Conservation (phyloP, 2,113 vertebrate species). For the Microcebus murinus region DNA sequence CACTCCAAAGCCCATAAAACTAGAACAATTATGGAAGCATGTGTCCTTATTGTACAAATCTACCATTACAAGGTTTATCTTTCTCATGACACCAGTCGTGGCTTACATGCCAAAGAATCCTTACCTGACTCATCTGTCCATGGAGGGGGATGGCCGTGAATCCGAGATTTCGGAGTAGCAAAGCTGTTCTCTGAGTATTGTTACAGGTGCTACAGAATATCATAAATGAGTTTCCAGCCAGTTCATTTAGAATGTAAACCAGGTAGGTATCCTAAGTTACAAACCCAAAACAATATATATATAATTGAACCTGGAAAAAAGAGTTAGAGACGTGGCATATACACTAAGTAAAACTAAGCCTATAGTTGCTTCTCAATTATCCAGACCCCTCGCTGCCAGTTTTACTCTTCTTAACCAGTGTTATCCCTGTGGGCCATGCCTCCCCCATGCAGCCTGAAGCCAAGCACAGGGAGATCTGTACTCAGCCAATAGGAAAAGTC, state of each 20-base stretch:
- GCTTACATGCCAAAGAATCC: neutral
- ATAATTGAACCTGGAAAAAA: neutral
- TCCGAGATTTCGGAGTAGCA: slow-evolving; percentile 95
- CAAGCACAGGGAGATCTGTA: neutral
- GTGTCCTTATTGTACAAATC: neutral
- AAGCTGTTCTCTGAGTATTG: slow-evolving; percentile 95
- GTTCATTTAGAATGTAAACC: slow-evolving; percentile 96
- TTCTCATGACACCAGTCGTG: neutral
- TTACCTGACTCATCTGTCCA: slow-evolving; percentile 98
- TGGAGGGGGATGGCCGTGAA: slow-evolving; percentile 98
- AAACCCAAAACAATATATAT: slow-evolving; percentile 59
- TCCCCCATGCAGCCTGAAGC: neutral
- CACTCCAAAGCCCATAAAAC: neutral
- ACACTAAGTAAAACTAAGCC: neutral
- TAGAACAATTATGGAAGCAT: neutral
- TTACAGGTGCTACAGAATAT: slow-evolving; percentile 98
- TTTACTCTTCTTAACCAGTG: neutral
- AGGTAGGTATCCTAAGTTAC: slow-evolving; percentile 94
- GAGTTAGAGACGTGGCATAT: neutral
- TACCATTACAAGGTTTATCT: neutral
- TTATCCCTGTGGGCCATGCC: neutral
- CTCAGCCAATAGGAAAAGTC: neutral
- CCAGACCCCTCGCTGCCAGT: neutral
- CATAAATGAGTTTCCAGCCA: slow-evolving; percentile 99
- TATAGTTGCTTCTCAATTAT: neutral